Percentiles rank a stretch among this genome's conserved stretches.
These are phyloP conservation scores for Chondrosia reniformis DNA, from an alignment of 37 sponge, comb jelly and placozoan species.

Conservation along the genomic window DNA sequence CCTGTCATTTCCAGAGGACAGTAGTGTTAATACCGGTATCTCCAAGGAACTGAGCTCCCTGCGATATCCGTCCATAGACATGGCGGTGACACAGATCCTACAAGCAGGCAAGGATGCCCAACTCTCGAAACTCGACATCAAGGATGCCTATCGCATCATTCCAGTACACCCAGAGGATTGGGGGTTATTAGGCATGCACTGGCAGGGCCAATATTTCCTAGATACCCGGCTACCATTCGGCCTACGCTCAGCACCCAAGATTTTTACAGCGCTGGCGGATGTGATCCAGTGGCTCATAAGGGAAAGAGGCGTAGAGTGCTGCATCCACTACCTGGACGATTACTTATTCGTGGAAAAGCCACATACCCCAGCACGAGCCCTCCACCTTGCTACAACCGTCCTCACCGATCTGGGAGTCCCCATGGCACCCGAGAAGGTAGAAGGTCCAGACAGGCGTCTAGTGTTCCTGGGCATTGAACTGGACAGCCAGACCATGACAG, in stretches of 20 bases:
- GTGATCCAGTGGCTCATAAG: slow-evolving; percentile 13
- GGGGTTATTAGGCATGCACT: slow-evolving; percentile 25
- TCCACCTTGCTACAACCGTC: not conserved
- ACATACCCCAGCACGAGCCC: not conserved
- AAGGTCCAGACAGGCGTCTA: slow-evolving; percentile 26
- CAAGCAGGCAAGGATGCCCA: slow-evolving; percentile 1
- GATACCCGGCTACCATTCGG: slow-evolving; percentile 30
- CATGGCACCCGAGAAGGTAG: slow-evolving; percentile 29
- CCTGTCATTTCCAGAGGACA: slow-evolving; percentile 22
- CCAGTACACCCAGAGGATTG: slow-evolving; percentile 49
- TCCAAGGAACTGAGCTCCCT: slow-evolving; percentile 6
- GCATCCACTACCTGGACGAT: too few species aligned
- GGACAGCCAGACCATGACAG: not conserved
- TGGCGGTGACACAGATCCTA: not conserved
- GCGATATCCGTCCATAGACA: slow-evolving; percentile 10
- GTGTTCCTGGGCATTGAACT: slow-evolving; percentile 35
- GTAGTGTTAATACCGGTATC: slow-evolving; percentile 51
- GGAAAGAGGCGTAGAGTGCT: not conserved
- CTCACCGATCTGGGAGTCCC: slow-evolving; percentile 28
- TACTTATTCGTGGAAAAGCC: slow-evolving; percentile 6
- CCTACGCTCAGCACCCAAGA: slow-evolving; percentile 32
- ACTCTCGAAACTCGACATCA: slow-evolving; percentile 33
- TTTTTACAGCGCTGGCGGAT: slow-evolving; percentile 42
- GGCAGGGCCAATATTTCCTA: slow-evolving; percentile 19
- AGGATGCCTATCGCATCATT: slow-evolving; percentile 26